These are phyloP conservation scores for Papilio demoleus DNA, from an alignment of 2,888 invertebrate species.

Conservation along the genomic window DNA sequence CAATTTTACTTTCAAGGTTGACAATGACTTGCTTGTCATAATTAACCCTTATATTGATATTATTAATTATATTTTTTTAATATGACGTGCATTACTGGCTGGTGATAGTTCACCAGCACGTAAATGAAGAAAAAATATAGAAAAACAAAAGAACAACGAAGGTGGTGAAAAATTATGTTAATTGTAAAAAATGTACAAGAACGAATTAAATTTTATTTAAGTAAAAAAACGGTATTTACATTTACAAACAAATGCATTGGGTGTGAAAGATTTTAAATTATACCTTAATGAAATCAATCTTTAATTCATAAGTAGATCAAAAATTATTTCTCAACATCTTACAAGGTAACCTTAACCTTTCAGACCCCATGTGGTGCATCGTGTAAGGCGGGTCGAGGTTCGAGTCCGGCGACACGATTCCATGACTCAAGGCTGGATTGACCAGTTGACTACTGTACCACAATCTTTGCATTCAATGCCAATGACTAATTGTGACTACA, in stretches of 20 bases:
- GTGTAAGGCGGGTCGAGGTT: slow-evolving; percentile 29
- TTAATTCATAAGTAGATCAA: background rate
- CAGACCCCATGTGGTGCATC: slow-evolving; percentile 17
- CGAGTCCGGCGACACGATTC: slow-evolving; percentile 26
- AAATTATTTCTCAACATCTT: background rate
- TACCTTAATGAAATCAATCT: background rate
- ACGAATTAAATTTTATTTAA: too few relatives aligned
- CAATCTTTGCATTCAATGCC: background rate
- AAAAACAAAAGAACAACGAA: too few relatives aligned
- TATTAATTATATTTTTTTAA: too few relatives aligned
- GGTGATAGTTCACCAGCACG: too few relatives aligned
- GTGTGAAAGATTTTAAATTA: too few relatives aligned
- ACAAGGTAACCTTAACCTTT: slow-evolving; percentile 23
- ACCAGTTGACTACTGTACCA: slow-evolving; percentile 3
- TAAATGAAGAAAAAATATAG: too few relatives aligned
- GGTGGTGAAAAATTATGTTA: too few relatives aligned
- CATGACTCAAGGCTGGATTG: slow-evolving; percentile 20
- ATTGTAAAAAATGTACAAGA: too few relatives aligned
- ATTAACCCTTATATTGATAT: too few relatives aligned
- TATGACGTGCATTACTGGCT: too few relatives aligned
- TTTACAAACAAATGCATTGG: too few relatives aligned
- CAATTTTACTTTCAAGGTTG: background rate
- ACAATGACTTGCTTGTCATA: background rate
- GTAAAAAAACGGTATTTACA: too few relatives aligned
- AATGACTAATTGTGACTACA: background rate